A percentile compares a stretch with the other conserved stretches of the same genome.
phyloP scores from a whole-genome alignment of 2,113 vertebrate genomes.

The Tricholaema leucomelas region DNA sequence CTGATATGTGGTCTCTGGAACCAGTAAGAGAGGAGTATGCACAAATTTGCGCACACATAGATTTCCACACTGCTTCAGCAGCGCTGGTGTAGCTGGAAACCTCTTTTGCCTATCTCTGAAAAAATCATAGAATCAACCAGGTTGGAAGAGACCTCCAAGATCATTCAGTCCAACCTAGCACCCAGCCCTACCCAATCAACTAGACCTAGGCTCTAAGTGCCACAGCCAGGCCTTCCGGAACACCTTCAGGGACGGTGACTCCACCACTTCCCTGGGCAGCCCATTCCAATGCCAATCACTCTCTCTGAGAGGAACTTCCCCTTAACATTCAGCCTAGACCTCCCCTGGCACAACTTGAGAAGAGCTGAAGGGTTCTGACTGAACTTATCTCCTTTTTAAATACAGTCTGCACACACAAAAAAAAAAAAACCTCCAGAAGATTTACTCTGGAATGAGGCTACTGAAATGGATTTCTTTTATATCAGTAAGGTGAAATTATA shows the following conservation, averaged over 20 bases:
- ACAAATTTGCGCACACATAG: not conserved
- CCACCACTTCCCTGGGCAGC: too few species aligned
- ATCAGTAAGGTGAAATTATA: not conserved
- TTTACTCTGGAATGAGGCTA: not conserved
- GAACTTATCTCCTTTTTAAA: not conserved
- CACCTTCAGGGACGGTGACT: too few species aligned
- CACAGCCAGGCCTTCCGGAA: too few species aligned
- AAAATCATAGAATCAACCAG: too few species aligned
- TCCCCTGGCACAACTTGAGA: too few species aligned
- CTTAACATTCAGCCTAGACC: too few species aligned
- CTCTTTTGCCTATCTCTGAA: not conserved
- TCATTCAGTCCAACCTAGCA: too few species aligned
- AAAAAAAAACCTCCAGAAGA: not conserved
- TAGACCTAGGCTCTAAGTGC: too few species aligned
- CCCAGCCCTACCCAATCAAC: too few species aligned
- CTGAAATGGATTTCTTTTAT: not conserved
- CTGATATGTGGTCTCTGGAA: not conserved
- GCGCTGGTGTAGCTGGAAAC: not conserved
- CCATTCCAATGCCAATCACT: too few species aligned
- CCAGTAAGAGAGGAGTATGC: not conserved
- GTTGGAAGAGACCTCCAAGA: too few species aligned
- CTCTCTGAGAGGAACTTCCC: too few species aligned
- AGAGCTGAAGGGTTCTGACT: not conserved
- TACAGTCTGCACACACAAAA: not conserved
- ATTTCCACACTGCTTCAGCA: not conserved